Percentiles rank a stretch among this genome's conserved stretches.
Evolutionary conservation across 2,888 invertebrate genomes (phyloP).

Genomic region (Alitta virens): DNA sequence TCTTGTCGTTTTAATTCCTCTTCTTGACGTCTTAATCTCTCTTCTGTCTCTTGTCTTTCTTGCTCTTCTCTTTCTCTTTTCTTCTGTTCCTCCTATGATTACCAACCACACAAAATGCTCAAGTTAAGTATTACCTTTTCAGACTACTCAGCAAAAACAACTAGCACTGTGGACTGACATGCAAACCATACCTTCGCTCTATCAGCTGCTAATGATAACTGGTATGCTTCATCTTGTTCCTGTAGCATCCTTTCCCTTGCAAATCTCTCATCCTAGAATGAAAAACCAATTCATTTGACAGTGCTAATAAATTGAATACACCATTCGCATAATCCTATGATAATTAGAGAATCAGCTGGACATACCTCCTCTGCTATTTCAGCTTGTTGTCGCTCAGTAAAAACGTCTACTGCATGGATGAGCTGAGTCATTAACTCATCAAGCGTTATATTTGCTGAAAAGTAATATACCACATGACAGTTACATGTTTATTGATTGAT

Average conservation of each 20-base stretch:
- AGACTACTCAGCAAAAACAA: no score
- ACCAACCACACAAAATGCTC: not conserved
- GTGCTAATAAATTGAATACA: no score
- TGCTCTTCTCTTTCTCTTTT: constrained; percentile 74
- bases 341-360: no score
- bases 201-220: constrained; percentile 82
- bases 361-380: constrained; percentile 76
- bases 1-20: constrained; percentile 70
- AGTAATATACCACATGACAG: not conserved
- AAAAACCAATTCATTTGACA: no score
- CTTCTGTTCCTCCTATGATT: constrained; percentile 10
- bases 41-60: constrained; percentile 68
- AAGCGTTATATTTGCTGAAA: constrained; percentile 76
- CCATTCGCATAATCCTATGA: no score
- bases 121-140: no score
- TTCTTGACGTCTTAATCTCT: constrained; percentile 47
- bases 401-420: constrained; percentile 84
- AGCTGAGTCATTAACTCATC: constrained; percentile 84
- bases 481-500: no score
- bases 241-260: constrained; percentile 84
- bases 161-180: no score
- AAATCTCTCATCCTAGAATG: constrained; percentile 72
- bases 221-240: constrained; percentile 92
- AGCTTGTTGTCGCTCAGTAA: constrained; percentile 70
- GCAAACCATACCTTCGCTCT: constrained; percentile 55